These are phyloP conservation scores for Dynastes hyllus DNA, from an alignment of 2,888 invertebrate genomes.

Conservation along the genomic window DNA sequence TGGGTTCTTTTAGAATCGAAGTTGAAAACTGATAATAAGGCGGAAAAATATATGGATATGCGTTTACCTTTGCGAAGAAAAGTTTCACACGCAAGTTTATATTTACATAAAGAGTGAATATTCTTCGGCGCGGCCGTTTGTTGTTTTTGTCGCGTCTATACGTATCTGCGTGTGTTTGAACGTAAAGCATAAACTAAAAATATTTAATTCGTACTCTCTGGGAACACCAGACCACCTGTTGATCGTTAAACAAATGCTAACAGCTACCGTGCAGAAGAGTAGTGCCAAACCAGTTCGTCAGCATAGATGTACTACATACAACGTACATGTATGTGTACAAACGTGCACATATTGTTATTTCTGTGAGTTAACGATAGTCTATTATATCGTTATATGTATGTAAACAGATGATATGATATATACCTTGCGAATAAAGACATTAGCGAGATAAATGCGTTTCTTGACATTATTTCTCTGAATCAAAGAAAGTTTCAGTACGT, in stretches of 20 bases:
- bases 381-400: too few species aligned
- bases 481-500: too few species aligned
- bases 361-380: too few species aligned
- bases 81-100: neutral
- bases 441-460: too few species aligned
- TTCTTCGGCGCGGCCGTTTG: neutral
- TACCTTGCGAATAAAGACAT: too few species aligned
- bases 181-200: conserved; percentile 22
- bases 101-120: conserved; percentile 10
- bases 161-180: neutral
- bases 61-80: neutral
- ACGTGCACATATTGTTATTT: neutral
- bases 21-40: neutral
- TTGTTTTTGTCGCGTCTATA: neutral
- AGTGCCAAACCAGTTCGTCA: conserved; percentile 23
- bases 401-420: neutral
- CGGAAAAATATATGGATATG: neutral
- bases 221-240: conserved; percentile 32
- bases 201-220: conserved; percentile 27
- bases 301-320: neutral
- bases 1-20: neutral
- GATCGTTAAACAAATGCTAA: conserved; percentile 22
- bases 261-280: conserved; percentile 2
- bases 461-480: too few species aligned
- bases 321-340: neutral